Base-by-base conservation (phyloP, 2,888 invertebrate genomes). In the Elysia crispata region DNA sequence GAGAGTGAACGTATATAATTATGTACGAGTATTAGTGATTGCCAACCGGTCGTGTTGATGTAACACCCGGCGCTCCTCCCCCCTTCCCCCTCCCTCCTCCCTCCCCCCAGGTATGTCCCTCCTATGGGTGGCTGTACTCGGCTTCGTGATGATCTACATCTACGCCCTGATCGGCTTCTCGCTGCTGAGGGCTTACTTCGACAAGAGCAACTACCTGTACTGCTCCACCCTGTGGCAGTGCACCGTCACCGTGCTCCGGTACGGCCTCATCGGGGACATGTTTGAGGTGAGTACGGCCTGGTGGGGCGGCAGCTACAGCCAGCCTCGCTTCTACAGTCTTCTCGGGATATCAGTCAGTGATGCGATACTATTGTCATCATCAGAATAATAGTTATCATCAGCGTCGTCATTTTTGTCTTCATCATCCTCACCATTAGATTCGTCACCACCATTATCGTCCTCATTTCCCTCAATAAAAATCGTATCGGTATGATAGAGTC, bases 81-180 rank as follows among this genome's bases (percentile, higher is more conserved):
- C n/a, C n/a, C n/a, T n/a, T n/a, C n/a, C n/a, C n/a, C n/a, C n/a
- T n/a, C n/a, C n/a, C n/a, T n/a, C n/a, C n/a, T n/a, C n/a, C 41
- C 41, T 41, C 3, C 41, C 3, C 60, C 23, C 87, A 92, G 92
- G 92, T 67, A 88, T 90, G 72, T 92, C 92, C 1, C 84, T 92
- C 79, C 83, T 92, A 41, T 92, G 92, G 92, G 92, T 92, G n/a
- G 91, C 88, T 30, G 89, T 92, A 23, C 89, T 92, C 13, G 92
- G 92, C 28, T 83, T 92, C 73, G 89, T 92, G 72, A 86, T 92
- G 79, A 91, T 92, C 82, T 92, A 92, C 84, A 89, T 92, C 79
- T 92, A 92, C 83, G 89, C 92, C 11, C 86, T 92, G 76, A 83
- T 91, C 30, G 91, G 91, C 1, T 92, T 92, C 84, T 90, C 91